Evolutionary conservation across 2,113 vertebrate genomes (phyloP), one percentile per base, ranked within the genome.

Genomic region (Cebidichthys violaceus): DNA sequence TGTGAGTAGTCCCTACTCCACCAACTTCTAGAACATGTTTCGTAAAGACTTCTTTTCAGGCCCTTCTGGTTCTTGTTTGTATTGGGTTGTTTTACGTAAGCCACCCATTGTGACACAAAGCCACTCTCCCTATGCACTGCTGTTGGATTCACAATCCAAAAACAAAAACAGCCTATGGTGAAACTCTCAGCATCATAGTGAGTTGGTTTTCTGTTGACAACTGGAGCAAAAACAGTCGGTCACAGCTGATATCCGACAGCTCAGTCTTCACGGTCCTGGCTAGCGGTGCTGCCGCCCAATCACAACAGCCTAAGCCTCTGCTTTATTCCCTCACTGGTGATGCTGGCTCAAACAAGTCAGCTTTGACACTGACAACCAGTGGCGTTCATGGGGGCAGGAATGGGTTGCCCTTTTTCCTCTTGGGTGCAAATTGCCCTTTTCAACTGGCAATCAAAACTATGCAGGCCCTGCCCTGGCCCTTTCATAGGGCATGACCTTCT

Each of bases 351-450:
- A 22, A 29, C 69, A 50, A 86, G 75, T 78, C 85, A 74, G 79
- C 70, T 82, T 77, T 88, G 86, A 92, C 83, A 72, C 85, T 91
- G 82, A 92, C 81, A 39, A 74, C 70, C 84, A 84, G 52, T 85
- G 87, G 88, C 86, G 83, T 79, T 86, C 78, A 77, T 47, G 66
- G 82, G 77, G 82, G 82, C 86, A 84, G 73, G 47, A 77, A 73
- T 74, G 73, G 77, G 71, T 83, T 91, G 81, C 71, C 87, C 86
- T 90, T 92, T 91, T 88, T 82, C 73, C 89, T 88, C 84, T 81
- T 84, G 88, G 86, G 77, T 90, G 87, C 83, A 90, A 90, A 90
- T 89, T 90, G 89, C 91, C 92, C 91, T 92, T 92, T 92, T 86
- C 89, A 91, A 86, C 65, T 74, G 43, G 88, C 84, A 90, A 85